These are phyloP conservation scores for Pilophorus perplexus DNA, from an alignment of 2,888 invertebrate species.

Conservation along the genomic window DNA sequence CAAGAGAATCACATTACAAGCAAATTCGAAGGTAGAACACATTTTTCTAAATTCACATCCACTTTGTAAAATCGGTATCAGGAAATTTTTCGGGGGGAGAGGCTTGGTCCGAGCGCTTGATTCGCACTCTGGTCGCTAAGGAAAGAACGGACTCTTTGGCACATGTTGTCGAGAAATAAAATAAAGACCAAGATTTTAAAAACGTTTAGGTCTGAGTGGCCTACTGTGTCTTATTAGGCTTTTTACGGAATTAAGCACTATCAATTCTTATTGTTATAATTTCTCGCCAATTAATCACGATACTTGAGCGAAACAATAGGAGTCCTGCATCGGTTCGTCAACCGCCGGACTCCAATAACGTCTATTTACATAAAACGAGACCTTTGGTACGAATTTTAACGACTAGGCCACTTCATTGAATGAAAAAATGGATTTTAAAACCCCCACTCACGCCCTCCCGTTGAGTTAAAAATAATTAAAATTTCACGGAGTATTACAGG, in stretches of 20 bases:
- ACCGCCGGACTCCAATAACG: no score
- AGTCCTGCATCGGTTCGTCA: constrained; percentile 2
- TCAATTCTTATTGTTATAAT: no score
- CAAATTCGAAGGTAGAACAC: constrained; percentile 9
- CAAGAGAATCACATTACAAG: constrained; percentile 12
- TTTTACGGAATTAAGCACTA: no score
- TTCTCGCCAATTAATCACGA: constrained; percentile 13
- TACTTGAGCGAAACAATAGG: constrained; percentile 16
- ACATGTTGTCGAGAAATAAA: no score
- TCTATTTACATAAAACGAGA: constrained; percentile 29
- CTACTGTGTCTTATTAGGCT: no score
- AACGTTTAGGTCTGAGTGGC: no score
- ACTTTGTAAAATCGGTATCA: no score
- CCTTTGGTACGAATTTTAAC: constrained; percentile 48
- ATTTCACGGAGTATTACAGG: no score
- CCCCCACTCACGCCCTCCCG: not conserved
- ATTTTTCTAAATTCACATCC: no score
- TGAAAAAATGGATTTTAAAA: constrained; percentile 10
- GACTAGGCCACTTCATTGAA: constrained; percentile 46
- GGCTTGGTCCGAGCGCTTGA: constrained; percentile 23
- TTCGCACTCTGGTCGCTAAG: constrained; percentile 20
- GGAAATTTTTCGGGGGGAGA: no score
- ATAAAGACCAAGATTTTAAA: no score
- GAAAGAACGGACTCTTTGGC: constrained; percentile 5
- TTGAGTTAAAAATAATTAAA: not conserved